Evolutionary conservation across 2,888 invertebrate genomes (phyloP).

Genomic region (Volucella bombylans): DNA sequence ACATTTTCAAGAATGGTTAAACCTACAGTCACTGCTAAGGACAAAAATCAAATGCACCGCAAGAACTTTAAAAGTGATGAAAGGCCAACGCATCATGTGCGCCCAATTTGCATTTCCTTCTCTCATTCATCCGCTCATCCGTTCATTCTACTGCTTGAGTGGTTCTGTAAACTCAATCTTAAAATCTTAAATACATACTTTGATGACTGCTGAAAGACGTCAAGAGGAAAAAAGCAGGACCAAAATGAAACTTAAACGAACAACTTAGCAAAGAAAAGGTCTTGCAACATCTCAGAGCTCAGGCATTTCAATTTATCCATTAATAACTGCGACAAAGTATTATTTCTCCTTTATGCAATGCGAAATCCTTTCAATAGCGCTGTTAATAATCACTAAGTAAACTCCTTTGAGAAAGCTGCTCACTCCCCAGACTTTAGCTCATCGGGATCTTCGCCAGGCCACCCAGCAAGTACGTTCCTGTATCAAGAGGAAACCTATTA

Average conservation of each 20-base stretch:
- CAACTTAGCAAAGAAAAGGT: neutral
- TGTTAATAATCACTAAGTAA: conserved; percentile 62
- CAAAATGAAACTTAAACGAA: too few species aligned
- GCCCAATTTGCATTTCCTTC: neutral
- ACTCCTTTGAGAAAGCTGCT: conserved; percentile 19
- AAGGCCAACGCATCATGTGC: conserved; percentile 2
- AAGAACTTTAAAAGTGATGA: conserved; percentile 35
- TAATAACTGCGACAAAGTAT: conserved; percentile 65
- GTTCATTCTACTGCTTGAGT: conserved; percentile 1
- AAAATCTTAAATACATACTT: conserved; percentile 9
- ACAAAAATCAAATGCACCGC: neutral
- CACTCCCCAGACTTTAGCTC: neutral
- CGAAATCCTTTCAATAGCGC: conserved; percentile 69
- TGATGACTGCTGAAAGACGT: neutral
- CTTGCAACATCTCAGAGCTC: neutral
- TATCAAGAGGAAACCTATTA: conserved; percentile 9
- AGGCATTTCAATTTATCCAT: conserved; percentile 52
- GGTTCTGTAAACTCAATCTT: conserved; percentile 34
- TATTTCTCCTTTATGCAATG: conserved; percentile 56
- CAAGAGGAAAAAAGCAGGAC: too few species aligned
- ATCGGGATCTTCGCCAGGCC: neutral
- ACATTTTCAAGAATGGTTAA: too few species aligned
- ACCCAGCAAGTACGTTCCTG: neutral
- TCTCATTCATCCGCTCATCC: neutral
- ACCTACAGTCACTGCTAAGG: too few species aligned